phyloP scores from a whole-genome alignment of 2,113 vertebrate species.

The Dipodomys stephensi region DNA sequence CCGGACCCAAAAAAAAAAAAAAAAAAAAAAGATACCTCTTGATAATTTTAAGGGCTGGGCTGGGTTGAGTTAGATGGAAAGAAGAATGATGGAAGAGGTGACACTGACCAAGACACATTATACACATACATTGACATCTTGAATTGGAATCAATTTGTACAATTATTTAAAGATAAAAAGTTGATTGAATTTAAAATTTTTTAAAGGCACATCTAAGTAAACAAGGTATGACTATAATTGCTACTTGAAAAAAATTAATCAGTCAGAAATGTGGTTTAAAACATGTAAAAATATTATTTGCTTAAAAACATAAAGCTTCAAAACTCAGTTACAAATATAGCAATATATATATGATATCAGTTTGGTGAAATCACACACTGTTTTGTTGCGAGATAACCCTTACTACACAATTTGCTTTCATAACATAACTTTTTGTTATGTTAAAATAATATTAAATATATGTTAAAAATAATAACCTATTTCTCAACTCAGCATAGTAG shows the following conservation, averaged over 20 bases:
- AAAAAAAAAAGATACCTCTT: neutral
- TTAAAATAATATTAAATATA: no score
- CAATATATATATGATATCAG: neutral
- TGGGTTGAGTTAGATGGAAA: neutral
- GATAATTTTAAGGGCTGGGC: neutral
- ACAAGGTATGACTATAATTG: neutral
- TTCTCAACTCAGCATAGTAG: neutral
- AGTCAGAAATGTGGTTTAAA: conserved; percentile 2
- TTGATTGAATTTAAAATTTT: no score
- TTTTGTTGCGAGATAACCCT: neutral
- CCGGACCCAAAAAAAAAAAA: no score
- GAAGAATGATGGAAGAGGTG: no score
- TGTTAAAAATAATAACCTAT: neutral
- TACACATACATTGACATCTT: no score
- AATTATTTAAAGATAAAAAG: no score
- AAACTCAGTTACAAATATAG: neutral
- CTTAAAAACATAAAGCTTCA: neutral
- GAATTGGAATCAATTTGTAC: no score
- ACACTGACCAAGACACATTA: no score
- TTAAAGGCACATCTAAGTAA: no score
- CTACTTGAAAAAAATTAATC: conserved; percentile 3
- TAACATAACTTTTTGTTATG: neutral
- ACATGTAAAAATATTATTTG: conserved; percentile 14
- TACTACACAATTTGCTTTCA: conserved; percentile 4
- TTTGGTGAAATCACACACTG: neutral